Base-by-base conservation (phyloP, 2,113 vertebrate species). In the Albula glossodonta region DNA sequence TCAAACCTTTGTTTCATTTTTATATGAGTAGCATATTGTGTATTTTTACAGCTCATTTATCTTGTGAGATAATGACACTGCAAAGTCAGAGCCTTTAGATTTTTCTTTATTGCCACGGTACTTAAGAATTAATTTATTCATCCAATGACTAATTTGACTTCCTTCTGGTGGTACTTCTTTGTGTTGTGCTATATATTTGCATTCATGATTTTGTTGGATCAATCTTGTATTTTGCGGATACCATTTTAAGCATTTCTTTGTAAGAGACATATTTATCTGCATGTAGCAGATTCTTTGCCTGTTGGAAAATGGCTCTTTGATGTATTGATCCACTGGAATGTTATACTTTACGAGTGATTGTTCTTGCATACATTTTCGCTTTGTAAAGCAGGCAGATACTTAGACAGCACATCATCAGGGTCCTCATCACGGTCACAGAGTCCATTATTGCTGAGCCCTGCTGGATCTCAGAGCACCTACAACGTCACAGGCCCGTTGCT, bases 371-470 rank as follows among this genome's bases (percentile, higher is more conserved):
- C 82, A 12, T 63, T 86, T 8, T 60, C 22, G 80, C 60, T 81
- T n/a, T 66, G 25, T 52, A 85, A 82, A 92, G 91, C 92, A 92
- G 96, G 96, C 89, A 95, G 96, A 19, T 96, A 94, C 89, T 91
- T 97, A 93, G 97, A 97, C 25, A 98, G 97, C 78, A 97, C 96
- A 0, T 98, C 97, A 0, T 98, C 97, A 0, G 96, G 96, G 57
- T 98, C 97, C 0, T 98, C 97, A 0, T 97, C 97, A 0, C 94
- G 96, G 63, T 98, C 97, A 2, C 97, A 97, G 94, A 98, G 97
- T 93, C 97, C 97, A 0, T 88, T 97, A 90, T 85, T 97, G 88
- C 88, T 97, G 57, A 98, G 97, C 87, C 96, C 97, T 0, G 95
- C 96, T 66, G 96, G 86, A 0, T 95, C 96, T 66, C 96, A 96